Base-by-base conservation (phyloP, 2,888 invertebrate genomes). In the Eupithecia subumbrata region DNA sequence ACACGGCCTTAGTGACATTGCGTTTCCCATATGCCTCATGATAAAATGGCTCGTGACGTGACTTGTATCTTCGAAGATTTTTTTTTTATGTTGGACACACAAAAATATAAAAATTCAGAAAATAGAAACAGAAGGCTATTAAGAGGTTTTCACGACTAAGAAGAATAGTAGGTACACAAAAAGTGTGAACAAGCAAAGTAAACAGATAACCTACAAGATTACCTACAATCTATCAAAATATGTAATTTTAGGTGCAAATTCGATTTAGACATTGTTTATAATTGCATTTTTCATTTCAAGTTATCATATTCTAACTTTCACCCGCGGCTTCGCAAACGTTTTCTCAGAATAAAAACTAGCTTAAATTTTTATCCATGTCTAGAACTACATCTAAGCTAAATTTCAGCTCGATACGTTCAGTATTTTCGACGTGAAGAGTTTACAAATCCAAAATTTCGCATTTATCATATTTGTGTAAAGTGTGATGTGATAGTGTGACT, bases 1-100 rank as follows among this genome's bases (percentile, higher is more conserved):
- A 84, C 74, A 83, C 85, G 83, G 87, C 90, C 89, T 91, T 89
- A 89, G 85, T 89, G 86, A 89, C 87, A 88, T 76, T 90, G 92
- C 90, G 90, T 91, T 87, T 73, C 60, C 86, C 83, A 83, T 86
- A 87, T 86, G 11, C 87, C 89, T 87, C 85, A 86, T 84, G 82
- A 91, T 91, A 84, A 18, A 18, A 34, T 8, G 64, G 5, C 66
- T n/a, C 37, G n/a, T 66, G 66, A 14, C 45, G 2, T 40, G 43
- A 37, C 45, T 52, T 52, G 48, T 52, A 9, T 56, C 22, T 11
- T 22, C 56, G 11, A 22, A 56, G 56, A 56, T 3, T n/a, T n/a
- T n/a, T n/a, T n/a, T n/a, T n/a, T n/a, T n/a, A n/a, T n/a, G n/a
- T n/a, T n/a, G n/a, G n/a, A n/a, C n/a, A n/a, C n/a, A n/a, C n/a